Conservation (phyloP, 2,797 vertebrate species). For the Uromys caudimaculatus region DNA sequence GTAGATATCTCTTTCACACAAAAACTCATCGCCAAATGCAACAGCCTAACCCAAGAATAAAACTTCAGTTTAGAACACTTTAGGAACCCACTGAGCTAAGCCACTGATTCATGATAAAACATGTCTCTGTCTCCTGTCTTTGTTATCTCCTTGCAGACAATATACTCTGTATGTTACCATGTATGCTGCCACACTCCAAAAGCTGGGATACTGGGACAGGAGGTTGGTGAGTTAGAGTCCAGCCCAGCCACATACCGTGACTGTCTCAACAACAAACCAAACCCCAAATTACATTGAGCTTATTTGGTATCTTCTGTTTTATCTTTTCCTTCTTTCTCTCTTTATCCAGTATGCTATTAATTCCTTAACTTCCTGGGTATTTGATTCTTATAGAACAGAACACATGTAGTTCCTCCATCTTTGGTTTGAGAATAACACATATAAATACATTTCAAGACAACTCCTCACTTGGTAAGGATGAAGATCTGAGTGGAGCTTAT, state of each 20-base stretch:
- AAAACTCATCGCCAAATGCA: neutral
- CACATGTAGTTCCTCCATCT: neutral
- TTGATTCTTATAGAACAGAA: neutral
- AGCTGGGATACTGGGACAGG: neutral
- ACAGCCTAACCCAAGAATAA: neutral
- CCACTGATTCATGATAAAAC: neutral
- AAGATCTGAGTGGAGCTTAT: neutral
- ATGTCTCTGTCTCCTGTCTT: neutral
- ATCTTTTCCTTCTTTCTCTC: neutral
- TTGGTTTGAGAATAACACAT: neutral
- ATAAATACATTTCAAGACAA: neutral
- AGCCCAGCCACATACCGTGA: neutral
- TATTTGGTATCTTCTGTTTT: neutral
- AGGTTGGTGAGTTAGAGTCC: neutral
- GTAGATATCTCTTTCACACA: neutral
- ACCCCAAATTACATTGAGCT: neutral
- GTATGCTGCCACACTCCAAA: too few species aligned
- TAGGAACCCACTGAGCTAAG: neutral
- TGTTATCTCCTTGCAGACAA: neutral
- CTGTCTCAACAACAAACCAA: neutral
- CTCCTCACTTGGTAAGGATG: neutral
- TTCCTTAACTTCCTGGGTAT: neutral
- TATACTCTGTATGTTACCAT: neutral
- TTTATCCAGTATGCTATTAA: neutral
- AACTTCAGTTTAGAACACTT: slow-evolving; percentile 18